A percentile compares a stretch with the other conserved stretches of the same genome.
phyloP scores from a whole-genome alignment of 2,797 vertebrate species.

The Danio choprae region DNA sequence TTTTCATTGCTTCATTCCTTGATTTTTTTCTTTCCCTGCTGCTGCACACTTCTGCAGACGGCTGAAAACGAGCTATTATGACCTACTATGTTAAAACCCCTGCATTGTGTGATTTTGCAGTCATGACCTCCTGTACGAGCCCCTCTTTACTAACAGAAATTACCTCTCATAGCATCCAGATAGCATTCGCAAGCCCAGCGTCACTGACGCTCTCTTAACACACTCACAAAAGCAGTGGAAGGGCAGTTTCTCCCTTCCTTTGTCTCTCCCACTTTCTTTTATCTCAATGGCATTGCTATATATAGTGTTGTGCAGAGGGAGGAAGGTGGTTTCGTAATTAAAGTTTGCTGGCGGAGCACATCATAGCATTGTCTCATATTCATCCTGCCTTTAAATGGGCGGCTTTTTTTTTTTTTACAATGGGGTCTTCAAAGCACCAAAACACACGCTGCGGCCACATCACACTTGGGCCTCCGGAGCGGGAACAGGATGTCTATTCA shows the following conservation, averaged over 20 bases:
- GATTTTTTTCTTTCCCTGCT: background rate
- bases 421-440: constrained; percentile 51
- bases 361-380: constrained; percentile 56
- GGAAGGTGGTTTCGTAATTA: constrained; percentile 71
- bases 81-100: background rate
- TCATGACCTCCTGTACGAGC: constrained; percentile 6
- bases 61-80: background rate
- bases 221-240: background rate
- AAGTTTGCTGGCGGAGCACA: constrained; percentile 66
- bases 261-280: constrained; percentile 44
- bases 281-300: constrained; percentile 63
- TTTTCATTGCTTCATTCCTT: background rate
- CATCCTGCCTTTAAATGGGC: constrained; percentile 45
- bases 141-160: constrained; percentile 4
- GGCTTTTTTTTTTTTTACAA: constrained; percentile 28
- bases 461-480: constrained; percentile 3
- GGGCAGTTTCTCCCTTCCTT: constrained; percentile 3
- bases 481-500: constrained; percentile 44
- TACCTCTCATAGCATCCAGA: background rate
- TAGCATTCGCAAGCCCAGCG: background rate
- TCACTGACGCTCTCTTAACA: background rate
- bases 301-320: constrained; percentile 64
- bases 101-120: background rate
- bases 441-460: constrained; percentile 25
- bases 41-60: background rate